phyloP scores from a whole-genome alignment of 1,140 invertebrate species.

The Tribolium madens region DNA sequence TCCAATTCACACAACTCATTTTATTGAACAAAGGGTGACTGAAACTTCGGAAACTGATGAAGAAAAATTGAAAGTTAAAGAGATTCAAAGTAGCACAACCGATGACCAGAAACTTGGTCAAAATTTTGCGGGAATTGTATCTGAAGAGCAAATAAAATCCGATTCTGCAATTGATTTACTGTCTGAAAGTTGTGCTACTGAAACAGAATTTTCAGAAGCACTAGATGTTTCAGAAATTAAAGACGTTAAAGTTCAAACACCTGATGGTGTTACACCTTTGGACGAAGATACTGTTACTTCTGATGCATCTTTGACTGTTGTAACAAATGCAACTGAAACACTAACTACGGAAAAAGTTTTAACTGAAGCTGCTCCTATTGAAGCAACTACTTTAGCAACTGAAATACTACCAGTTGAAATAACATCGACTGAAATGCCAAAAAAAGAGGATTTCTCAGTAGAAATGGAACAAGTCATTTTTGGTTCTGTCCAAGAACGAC shows the following conservation, averaged over 20 bases:
- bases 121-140: neutral
- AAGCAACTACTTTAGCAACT: neutral
- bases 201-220: conserved; percentile 13
- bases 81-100: neutral
- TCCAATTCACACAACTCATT: conserved; percentile 49
- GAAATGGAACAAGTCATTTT: conserved; percentile 64
- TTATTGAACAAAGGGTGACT: conserved; percentile 33
- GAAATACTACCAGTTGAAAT: neutral
- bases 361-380: conserved; percentile 36
- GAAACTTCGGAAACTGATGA: conserved; percentile 33
- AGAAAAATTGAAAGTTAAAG: conserved; percentile 11
- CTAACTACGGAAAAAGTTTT: neutral
- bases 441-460: neutral
- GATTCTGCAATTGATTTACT: conserved; percentile 13
- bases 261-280: neutral
- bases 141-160: conserved; percentile 20
- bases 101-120: conserved; percentile 8
- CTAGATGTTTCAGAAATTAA: neutral
- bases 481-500: conserved; percentile 64
- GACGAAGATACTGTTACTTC: neutral
- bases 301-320: neutral
- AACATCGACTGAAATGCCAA: neutral
- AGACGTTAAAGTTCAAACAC: neutral
- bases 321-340: conserved; percentile 18
- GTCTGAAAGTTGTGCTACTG: neutral